Conservation (phyloP, 2,797 vertebrate genomes). For the Sylvilagus floridanus region DNA sequence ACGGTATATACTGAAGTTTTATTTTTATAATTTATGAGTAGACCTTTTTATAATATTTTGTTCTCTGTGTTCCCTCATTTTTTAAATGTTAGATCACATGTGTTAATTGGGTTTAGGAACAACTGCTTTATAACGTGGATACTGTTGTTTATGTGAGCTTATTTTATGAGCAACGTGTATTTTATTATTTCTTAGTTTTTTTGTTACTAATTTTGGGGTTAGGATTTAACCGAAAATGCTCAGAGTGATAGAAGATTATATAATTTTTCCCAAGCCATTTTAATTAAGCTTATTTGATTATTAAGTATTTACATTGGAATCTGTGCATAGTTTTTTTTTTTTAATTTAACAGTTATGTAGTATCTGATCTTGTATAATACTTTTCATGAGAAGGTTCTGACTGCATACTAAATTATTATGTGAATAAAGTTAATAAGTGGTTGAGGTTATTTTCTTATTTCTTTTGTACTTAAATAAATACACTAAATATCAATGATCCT, state of each 20-base stretch:
- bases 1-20: slow-evolving; percentile 39
- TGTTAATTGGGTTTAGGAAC: slow-evolving; percentile 65
- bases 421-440: slow-evolving; percentile 21
- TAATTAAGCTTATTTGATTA: slow-evolving; percentile 48
- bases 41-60: slow-evolving; percentile 13
- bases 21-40: slow-evolving; percentile 51
- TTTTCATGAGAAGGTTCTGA: neutral
- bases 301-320: slow-evolving; percentile 14
- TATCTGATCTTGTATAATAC: neutral
- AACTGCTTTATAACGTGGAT: slow-evolving; percentile 35
- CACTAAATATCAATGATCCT: slow-evolving; percentile 58
- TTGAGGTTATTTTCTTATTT: slow-evolving; percentile 61
- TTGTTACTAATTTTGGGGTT: slow-evolving; percentile 49
- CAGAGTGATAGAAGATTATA: slow-evolving; percentile 7
- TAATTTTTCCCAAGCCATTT: slow-evolving; percentile 11
- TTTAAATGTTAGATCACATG: neutral
- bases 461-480: slow-evolving; percentile 1
- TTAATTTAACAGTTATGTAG: neutral
- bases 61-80: slow-evolving; percentile 3
- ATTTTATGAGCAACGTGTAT: slow-evolving; percentile 44
- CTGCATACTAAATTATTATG: slow-evolving; percentile 29
- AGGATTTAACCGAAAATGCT: slow-evolving; percentile 58
- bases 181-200: slow-evolving; percentile 47
- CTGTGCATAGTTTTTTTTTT: neutral
- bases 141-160: slow-evolving; percentile 43